These are phyloP conservation scores for Silurus lanzhouensis DNA, from an alignment of 2,797 vertebrate genomes.

Conservation along the genomic window DNA sequence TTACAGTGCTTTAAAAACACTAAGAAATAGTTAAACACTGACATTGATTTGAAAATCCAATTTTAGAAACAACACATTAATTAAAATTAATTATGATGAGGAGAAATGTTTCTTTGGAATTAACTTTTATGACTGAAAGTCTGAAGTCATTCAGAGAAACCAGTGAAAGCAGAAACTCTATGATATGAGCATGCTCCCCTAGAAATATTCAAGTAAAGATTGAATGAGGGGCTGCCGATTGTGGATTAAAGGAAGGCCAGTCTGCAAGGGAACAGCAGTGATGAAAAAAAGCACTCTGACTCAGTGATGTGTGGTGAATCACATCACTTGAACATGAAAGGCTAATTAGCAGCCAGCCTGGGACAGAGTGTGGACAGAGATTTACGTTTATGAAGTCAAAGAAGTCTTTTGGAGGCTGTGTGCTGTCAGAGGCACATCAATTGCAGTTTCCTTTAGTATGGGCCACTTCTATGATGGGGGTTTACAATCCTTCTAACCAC, in stretches of 20 bases:
- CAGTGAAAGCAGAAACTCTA: neutral
- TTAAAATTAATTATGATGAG: neutral
- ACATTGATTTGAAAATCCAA: neutral
- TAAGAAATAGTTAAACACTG: neutral
- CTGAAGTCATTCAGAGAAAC: neutral
- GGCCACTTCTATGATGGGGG: conserved; percentile 24
- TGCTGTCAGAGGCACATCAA: conserved; percentile 57
- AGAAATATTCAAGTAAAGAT: neutral
- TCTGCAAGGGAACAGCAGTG: neutral
- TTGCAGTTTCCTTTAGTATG: conserved; percentile 51
- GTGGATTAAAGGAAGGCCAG: neutral
- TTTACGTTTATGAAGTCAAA: conserved; percentile 58
- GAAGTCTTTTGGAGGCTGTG: conserved; percentile 50
- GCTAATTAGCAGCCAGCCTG: conserved; percentile 58
- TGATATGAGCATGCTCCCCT: neutral
- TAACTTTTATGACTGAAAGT: neutral
- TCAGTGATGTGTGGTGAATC: conserved; percentile 47
- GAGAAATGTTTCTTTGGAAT: neutral
- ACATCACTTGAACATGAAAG: conserved; percentile 44
- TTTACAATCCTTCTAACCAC: conserved; percentile 44
- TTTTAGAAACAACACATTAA: no score
- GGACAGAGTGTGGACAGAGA: conserved; percentile 37
- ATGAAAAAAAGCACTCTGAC: conserved; percentile 33
- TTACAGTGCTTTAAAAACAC: neutral
- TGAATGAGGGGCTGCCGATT: neutral